Evolutionary conservation across 2,113 vertebrate species (phyloP).

Genomic region (Hemiscyllium ocellatum): DNA sequence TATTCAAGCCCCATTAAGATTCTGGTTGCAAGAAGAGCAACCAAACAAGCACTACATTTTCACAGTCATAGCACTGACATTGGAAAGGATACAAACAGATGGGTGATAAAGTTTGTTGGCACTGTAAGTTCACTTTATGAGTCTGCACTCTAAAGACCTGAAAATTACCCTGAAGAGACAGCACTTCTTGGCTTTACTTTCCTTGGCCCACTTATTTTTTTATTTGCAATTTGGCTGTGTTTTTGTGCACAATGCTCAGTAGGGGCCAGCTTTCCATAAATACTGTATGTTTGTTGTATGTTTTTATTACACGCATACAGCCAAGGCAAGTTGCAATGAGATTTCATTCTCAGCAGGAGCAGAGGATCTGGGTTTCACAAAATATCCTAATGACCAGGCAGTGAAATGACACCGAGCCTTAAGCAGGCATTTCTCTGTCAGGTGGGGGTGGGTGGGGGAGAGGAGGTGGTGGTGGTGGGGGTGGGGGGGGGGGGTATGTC

Average conservation of each 20-base stretch:
- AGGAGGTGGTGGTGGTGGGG: too few relatives aligned
- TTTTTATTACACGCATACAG: neutral
- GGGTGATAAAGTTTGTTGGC: neutral
- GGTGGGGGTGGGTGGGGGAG: too few relatives aligned
- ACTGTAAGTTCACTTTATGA: neutral
- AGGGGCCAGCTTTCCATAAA: neutral
- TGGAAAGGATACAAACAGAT: slow-evolving; percentile 3
- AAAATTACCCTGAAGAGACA: neutral
- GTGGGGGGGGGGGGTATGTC: too few relatives aligned
- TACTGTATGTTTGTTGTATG: neutral
- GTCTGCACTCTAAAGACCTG: neutral
- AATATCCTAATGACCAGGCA: neutral
- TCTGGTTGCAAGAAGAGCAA: neutral
- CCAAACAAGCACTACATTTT: neutral
- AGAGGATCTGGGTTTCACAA: neutral
- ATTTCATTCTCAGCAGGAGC: neutral
- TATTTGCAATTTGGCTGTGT: neutral
- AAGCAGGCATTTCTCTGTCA: neutral
- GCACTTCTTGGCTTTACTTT: neutral
- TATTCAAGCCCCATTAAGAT: neutral
- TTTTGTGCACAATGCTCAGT: neutral
- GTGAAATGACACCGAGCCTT: neutral
- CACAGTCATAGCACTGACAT: neutral
- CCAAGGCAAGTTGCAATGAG: neutral
- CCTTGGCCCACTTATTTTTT: neutral